Percentiles rank a stretch among this genome's conserved stretches.
Conservation (phyloP, 2,113 vertebrate genomes). For the Psophia crepitans region DNA sequence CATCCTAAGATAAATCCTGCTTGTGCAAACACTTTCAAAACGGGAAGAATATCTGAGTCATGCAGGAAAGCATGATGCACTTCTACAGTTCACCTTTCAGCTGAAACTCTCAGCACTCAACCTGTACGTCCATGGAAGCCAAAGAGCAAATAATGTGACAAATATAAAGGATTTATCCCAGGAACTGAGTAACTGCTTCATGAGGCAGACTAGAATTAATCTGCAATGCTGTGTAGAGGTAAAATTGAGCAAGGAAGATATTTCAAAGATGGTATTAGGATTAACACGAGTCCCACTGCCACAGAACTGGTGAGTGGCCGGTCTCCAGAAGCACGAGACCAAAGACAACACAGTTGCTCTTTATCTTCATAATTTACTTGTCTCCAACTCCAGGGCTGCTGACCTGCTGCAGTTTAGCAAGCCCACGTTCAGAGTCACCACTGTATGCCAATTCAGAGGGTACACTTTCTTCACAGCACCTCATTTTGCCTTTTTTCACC, state of each 20-base stretch:
- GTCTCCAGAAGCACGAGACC: neutral
- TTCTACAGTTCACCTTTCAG: neutral
- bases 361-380: neutral
- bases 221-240: neutral
- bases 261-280: neutral
- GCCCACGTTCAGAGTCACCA: neutral
- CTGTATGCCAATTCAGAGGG: fast-evolving
- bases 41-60: conserved; percentile 41
- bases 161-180: neutral
- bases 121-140: neutral
- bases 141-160: neutral
- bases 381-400: neutral
- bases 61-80: conserved; percentile 6
- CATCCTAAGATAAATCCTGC: conserved; percentile 23
- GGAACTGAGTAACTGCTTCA: neutral
- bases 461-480: neutral
- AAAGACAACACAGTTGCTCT: neutral
- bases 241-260: neutral
- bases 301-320: neutral
- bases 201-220: neutral
- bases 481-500: neutral
- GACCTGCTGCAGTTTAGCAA: neutral
- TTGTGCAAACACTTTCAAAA: conserved; percentile 34
- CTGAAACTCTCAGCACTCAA: neutral
- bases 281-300: neutral